phyloP scores from a whole-genome alignment of 2,113 vertebrate genomes.

The Echinops telfairi region DNA sequence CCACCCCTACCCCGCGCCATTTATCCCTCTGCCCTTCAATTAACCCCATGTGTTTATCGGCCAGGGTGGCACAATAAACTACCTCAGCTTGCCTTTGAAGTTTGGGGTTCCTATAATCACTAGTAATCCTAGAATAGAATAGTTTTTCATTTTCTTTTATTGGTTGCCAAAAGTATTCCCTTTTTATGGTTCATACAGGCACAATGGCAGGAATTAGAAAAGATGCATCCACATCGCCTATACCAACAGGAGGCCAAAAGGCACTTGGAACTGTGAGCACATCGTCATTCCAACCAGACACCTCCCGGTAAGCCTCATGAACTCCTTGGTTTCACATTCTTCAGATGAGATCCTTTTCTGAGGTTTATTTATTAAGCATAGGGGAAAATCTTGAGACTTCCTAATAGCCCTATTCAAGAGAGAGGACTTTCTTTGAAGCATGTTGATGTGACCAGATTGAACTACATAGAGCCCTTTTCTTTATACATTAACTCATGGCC shows the following conservation, averaged over 20 bases:
- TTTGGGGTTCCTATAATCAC: background rate
- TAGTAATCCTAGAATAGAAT: background rate
- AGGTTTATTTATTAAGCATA: slow-evolving; percentile 72
- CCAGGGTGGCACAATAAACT: too few relatives aligned
- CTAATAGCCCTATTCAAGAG: slow-evolving; percentile 5
- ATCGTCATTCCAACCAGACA: slow-evolving; percentile 75
- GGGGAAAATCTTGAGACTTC: slow-evolving; percentile 63
- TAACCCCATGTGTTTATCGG: too few relatives aligned
- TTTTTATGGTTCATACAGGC: slow-evolving; percentile 82
- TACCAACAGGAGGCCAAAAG: slow-evolving; percentile 77
- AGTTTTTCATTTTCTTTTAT: slow-evolving; percentile 43
- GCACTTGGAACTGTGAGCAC: slow-evolving; percentile 52
- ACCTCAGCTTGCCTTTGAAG: background rate
- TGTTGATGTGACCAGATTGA: slow-evolving; percentile 79
- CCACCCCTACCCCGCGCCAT: too few relatives aligned
- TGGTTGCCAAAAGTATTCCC: slow-evolving; percentile 59
- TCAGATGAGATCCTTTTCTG: slow-evolving; percentile 74
- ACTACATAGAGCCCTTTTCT: slow-evolving; percentile 77
- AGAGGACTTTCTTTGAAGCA: slow-evolving; percentile 7
- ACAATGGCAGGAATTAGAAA: slow-evolving; percentile 76
- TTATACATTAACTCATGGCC: slow-evolving; percentile 57
- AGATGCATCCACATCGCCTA: slow-evolving; percentile 89
- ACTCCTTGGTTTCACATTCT: slow-evolving; percentile 76
- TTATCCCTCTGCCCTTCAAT: too few relatives aligned
- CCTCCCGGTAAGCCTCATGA: slow-evolving; percentile 81